Percentiles rank a stretch among this genome's conserved stretches.
Conservation (phyloP, 2,888 invertebrate species). For the Bellardia bayeri region DNA sequence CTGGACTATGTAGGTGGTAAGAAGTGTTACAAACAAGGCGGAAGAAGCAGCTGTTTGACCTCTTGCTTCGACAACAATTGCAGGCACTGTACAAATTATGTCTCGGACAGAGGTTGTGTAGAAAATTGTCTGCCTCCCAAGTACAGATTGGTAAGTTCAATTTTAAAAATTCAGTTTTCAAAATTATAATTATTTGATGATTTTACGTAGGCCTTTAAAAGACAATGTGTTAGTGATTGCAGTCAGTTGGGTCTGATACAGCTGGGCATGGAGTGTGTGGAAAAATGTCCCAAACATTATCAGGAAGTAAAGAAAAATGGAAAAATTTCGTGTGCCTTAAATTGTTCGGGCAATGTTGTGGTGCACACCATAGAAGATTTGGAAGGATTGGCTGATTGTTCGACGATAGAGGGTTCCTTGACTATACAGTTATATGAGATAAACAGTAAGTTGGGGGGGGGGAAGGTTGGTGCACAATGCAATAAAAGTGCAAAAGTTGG, state of each 20-base stretch:
- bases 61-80: slow-evolving; percentile 38
- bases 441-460: slow-evolving; percentile 74
- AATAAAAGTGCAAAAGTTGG: too few species aligned
- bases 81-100: slow-evolving; percentile 78
- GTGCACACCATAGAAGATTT: slow-evolving; percentile 76
- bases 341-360: slow-evolving; percentile 77
- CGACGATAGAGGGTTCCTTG: slow-evolving; percentile 88
- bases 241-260: slow-evolving; percentile 74
- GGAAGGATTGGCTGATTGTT: slow-evolving; percentile 87
- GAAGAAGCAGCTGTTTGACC: slow-evolving; percentile 49
- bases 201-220: slow-evolving; percentile 46
- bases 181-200: too few species aligned
- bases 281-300: slow-evolving; percentile 87
- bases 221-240: slow-evolving; percentile 75
- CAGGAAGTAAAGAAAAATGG: slow-evolving; percentile 60
- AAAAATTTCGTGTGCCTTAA: slow-evolving; percentile 74
- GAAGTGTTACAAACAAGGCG: slow-evolving; percentile 30
- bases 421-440: slow-evolving; percentile 85
- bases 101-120: slow-evolving; percentile 39
- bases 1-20: slow-evolving; percentile 48
- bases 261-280: slow-evolving; percentile 85
- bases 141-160: slow-evolving; percentile 40
- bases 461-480: too few species aligned
- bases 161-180: neutral
- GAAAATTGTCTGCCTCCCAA: slow-evolving; percentile 49